Conservation (phyloP, 2,797 vertebrate genomes). For the Leuciscus waleckii region DNA sequence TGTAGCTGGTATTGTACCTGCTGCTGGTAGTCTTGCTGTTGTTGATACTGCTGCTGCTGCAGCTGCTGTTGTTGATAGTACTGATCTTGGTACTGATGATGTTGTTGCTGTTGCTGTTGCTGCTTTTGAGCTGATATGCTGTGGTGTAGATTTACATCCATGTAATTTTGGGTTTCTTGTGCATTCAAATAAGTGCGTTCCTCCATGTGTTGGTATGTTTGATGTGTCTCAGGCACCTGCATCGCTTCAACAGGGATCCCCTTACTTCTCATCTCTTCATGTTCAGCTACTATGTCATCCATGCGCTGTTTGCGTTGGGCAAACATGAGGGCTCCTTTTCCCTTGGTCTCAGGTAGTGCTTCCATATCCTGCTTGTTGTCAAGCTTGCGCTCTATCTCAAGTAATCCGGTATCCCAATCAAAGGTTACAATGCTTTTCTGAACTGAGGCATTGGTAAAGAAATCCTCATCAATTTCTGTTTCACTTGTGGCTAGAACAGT, state of each 20-base stretch:
- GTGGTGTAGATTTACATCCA: constrained; percentile 81
- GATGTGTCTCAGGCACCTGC: constrained; percentile 68
- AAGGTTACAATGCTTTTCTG: constrained; percentile 82
- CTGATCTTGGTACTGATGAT: constrained; percentile 75
- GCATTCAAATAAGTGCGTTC: constrained; percentile 75
- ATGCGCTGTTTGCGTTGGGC: constrained; percentile 90
- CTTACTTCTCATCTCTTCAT: constrained; percentile 85
- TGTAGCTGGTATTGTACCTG: constrained; percentile 66
- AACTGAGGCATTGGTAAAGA: constrained; percentile 80
- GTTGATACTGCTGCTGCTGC: constrained; percentile 64
- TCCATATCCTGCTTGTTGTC: constrained; percentile 86
- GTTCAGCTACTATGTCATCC: constrained; percentile 94
- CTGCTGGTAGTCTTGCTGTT: constrained; percentile 69
- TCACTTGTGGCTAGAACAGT: constrained; percentile 83
- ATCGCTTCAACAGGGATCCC: constrained; percentile 77
- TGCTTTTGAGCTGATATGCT: constrained; percentile 71
- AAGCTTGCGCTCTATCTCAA: constrained; percentile 86
- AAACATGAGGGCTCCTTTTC: constrained; percentile 97
- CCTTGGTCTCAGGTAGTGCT: constrained; percentile 89
- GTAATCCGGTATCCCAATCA: constrained; percentile 89
- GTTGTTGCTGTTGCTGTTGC: constrained; percentile 70
- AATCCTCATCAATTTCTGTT: constrained; percentile 87
- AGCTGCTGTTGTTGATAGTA: constrained; percentile 70
- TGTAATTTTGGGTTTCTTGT: constrained; percentile 81
- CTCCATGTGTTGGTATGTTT: constrained; percentile 62